Percentiles rank a stretch among this genome's conserved stretches.
Conservation (phyloP, 1,140 invertebrate species). For the Bombyx mori region ASM3026992v2 NC_085116.1:8636001-8636500, state of each 20-base stretch:
- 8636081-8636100: conserved; percentile 84
- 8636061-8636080: conserved; percentile 83
- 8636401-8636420: conserved; percentile 45
- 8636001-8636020: conserved; percentile 81
- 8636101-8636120: conserved; percentile 77
- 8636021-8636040: conserved; percentile 83
- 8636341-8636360: too few relatives aligned
- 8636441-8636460: conserved; percentile 80
- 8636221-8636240: too few relatives aligned
- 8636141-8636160: conserved; percentile 79
- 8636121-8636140: conserved; percentile 83
- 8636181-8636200: conserved; percentile 73
- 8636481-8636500: conserved; percentile 75
- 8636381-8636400: conserved; percentile 32
- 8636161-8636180: conserved; percentile 82
- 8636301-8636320: too few relatives aligned
- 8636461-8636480: conserved; percentile 75
- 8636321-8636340: too few relatives aligned
- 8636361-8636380: not conserved
- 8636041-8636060: conserved; percentile 75
- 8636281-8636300: too few relatives aligned
- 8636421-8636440: conserved; percentile 78
- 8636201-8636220: not conserved
- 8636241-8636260: too few relatives aligned
- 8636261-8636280: too few relatives aligned